Evolutionary conservation across 2,797 vertebrate species (phyloP).

Genomic region (Argya squamiceps): DNA sequence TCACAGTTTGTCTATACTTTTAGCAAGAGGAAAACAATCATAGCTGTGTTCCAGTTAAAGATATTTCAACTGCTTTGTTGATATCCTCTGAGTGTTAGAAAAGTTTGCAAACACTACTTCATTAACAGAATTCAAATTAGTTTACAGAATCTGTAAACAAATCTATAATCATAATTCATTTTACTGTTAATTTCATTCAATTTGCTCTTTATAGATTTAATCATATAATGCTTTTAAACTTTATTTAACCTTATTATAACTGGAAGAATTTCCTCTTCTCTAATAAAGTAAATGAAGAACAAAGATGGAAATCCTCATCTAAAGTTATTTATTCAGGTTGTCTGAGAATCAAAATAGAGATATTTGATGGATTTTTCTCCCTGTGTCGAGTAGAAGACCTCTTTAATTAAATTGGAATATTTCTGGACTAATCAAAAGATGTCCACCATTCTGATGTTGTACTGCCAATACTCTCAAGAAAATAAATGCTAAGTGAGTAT

Average conservation of each 20-base stretch:
- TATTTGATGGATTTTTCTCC: not conserved
- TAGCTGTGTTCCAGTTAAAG: not conserved
- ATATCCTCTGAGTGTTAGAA: not conserved
- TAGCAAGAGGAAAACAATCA: not conserved
- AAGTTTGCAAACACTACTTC: not conserved
- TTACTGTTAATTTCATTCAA: not conserved
- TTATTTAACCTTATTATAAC: not conserved
- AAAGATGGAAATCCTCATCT: not conserved
- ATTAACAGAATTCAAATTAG: not conserved
- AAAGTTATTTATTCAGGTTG: not conserved
- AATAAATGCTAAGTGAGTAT: not conserved
- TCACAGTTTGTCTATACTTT: not conserved
- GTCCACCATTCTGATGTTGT: not conserved
- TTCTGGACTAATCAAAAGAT: not conserved
- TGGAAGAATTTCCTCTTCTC: not conserved
- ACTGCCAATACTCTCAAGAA: not conserved
- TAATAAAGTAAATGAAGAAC: not conserved
- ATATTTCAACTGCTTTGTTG: not conserved
- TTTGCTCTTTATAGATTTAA: not conserved
- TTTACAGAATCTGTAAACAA: not conserved
- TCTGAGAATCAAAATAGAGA: not conserved
- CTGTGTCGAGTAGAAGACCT: not conserved
- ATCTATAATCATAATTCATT: not conserved
- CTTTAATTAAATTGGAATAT: not conserved
- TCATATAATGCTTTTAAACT: rapidly evolving